Percentiles rank a stretch among this genome's conserved stretches.
phyloP scores from a whole-genome alignment of 2,113 vertebrate genomes.

The Rousettus leschenaultii region DNA sequence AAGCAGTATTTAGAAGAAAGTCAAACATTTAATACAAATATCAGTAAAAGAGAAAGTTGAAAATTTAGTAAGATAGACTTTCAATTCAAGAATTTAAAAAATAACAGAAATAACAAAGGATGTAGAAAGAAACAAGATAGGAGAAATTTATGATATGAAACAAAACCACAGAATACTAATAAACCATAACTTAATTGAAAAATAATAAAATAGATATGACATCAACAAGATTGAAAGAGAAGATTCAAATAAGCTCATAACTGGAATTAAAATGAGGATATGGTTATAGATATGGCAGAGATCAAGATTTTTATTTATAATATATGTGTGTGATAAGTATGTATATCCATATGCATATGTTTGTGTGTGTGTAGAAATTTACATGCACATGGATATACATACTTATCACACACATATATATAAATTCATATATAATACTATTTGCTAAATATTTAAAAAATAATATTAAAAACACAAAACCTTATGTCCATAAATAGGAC shows the following conservation, averaged over 20 bases:
- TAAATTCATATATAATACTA: not conserved
- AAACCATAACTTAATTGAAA: not conserved
- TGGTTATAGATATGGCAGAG: not conserved
- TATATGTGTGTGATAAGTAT: too few species aligned
- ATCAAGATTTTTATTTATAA: not conserved
- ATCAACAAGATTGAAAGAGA: not conserved
- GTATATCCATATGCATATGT: too few species aligned
- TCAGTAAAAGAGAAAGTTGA: not conserved
- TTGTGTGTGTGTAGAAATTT: too few species aligned
- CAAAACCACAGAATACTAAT: not conserved
- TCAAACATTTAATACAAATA: not conserved
- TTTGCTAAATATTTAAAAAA: not conserved
- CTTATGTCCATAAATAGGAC: not conserved
- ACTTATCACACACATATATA: not conserved
- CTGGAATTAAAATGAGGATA: slow-evolving; percentile 7
- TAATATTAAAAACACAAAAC: not conserved
- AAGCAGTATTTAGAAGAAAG: not conserved
- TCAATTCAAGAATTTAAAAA: not conserved
- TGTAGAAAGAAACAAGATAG: not conserved
- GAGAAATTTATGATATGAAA: not conserved
- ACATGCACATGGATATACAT: rapidly evolving
- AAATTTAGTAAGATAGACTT: not conserved
- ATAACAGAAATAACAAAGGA: not conserved
- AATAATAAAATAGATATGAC: not conserved
- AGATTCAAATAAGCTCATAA: not conserved